Evolutionary conservation across 2,797 vertebrate species (phyloP), one percentile per base, ranked within the genome.

Genomic region (Paedocypris micromegethes): DNA sequence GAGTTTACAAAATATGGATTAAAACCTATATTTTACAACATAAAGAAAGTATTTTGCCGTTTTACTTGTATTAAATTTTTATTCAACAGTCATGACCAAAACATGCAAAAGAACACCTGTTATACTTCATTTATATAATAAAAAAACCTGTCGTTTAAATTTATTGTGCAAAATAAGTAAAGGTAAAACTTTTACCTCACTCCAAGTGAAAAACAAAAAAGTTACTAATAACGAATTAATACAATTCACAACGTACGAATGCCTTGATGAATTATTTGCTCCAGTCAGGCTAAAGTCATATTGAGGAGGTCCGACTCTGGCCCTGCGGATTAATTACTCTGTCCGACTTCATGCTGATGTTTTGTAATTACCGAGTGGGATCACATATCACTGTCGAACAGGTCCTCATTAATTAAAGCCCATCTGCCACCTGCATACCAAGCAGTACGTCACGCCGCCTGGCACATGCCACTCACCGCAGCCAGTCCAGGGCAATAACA

Each of bases 371-470:
- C 80, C 80, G 80, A 75, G 79, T 83, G 79, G 79, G 77, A 88
- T 89, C 84, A 81, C 85, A 85, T 72, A 76, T 79, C 82, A 79
- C 83, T 81, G 79, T 85, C 87, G 83, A 87, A 83, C 86, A 83
- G 82, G 78, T 72, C 79, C 74, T 85, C 85, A 86, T 90, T 90
- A 89, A 89, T 89, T 90, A 89, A 80, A 78, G 81, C 79, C 79
- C 77, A 45, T 70, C 73, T 80, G 79, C 80, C 74, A 73, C 79
- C 66, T 79, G 86, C 80, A 83, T 81, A 81, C 80, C 81, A 85
- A 85, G 73, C 72, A 84, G 75, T 59, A 54, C 37, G 47, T 64
- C 44, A 42, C 73, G 44, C 55, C 6, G 68, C 43, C 54, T 72
- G 73, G 72, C 75, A 65, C 57, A 23, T 74, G 64, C 65, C 68